A percentile compares a stretch with the other conserved stretches of the same genome.
These are phyloP conservation scores for Arctocebus calabarensis DNA, from an alignment of 2,797 vertebrate genomes.

Conservation along the genomic window DNA sequence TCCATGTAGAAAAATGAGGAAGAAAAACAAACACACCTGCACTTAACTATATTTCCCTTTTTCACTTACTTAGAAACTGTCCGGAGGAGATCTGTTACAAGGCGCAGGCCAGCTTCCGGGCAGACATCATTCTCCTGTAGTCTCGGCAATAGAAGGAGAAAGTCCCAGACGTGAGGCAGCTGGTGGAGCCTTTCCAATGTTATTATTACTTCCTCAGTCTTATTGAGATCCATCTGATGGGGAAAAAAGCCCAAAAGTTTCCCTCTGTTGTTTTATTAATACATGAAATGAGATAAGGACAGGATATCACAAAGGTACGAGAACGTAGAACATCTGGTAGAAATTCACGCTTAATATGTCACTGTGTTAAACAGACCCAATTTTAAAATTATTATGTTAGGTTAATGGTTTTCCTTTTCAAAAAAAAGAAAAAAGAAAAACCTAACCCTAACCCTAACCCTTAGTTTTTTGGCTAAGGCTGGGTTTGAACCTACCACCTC, in stretches of 20 bases:
- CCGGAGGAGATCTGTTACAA: constrained; percentile 34
- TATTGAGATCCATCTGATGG: constrained; percentile 83
- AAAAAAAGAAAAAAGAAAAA: no score
- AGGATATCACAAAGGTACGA: rapidly evolving
- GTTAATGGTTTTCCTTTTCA: no score
- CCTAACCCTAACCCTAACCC: no score
- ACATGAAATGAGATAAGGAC: background rate
- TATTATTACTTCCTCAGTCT: constrained; percentile 82
- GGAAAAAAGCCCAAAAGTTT: background rate
- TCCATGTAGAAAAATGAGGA: background rate
- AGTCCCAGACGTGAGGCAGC: constrained; percentile 84
- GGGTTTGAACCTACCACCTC: no score
- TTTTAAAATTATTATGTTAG: background rate
- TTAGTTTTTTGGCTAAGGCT: no score
- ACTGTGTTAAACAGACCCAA: background rate
- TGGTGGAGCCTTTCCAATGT: constrained; percentile 84
- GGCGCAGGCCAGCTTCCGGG: background rate
- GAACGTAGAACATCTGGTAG: rapidly evolving
- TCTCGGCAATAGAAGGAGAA: constrained; percentile 77
- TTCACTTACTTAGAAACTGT: constrained; percentile 79
- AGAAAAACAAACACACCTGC: rapidly evolving
- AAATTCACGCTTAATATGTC: rapidly evolving
- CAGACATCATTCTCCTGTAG: background rate
- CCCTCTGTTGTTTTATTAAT: background rate
- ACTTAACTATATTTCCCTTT: rapidly evolving